Conservation (phyloP, 2,888 invertebrate genomes). For the Disparrhopalites patrizii region DNA sequence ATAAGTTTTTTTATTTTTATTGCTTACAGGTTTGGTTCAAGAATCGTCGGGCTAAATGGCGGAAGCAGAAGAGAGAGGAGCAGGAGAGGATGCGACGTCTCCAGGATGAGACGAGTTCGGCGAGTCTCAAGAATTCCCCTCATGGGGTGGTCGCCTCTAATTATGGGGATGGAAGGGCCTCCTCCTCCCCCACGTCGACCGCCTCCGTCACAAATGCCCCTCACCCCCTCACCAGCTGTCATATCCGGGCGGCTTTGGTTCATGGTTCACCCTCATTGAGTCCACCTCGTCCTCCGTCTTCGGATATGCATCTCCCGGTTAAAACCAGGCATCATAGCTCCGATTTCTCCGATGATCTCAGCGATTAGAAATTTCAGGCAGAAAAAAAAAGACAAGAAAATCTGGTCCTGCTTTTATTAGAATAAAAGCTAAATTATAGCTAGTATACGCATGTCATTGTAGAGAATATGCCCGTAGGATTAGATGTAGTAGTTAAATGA, state of each 20-base stretch:
- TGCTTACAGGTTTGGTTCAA: conserved; percentile 84
- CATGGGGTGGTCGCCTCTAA: not conserved
- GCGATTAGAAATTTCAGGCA: too few species aligned
- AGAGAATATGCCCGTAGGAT: too few species aligned
- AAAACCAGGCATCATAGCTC: conserved; percentile 33
- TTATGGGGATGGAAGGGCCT: not conserved
- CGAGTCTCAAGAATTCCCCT: conserved; percentile 25
- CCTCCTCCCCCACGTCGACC: not conserved
- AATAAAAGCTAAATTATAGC: too few species aligned
- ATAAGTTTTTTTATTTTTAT: conserved; percentile 41
- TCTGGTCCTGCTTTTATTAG: too few species aligned
- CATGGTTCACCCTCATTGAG: conserved; percentile 4
- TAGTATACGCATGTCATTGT: too few species aligned
- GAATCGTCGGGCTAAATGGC: conserved; percentile 92
- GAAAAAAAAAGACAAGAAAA: too few species aligned
- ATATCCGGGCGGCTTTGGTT: not conserved
- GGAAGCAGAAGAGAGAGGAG: conserved; percentile 81
- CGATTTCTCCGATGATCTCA: conserved; percentile 45
- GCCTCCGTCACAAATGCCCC: not conserved
- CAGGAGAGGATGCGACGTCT: conserved; percentile 68
- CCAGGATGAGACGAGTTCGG: conserved; percentile 69
- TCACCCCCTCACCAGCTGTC: conserved; percentile 9
- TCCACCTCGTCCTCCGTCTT: not conserved
- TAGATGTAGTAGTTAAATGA: too few species aligned
- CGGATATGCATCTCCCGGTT: conserved; percentile 8